Percentiles rank a stretch among this genome's conserved stretches.
phyloP scores from a whole-genome alignment of 2,888 invertebrate genomes.

The Anodontia alba region DNA sequence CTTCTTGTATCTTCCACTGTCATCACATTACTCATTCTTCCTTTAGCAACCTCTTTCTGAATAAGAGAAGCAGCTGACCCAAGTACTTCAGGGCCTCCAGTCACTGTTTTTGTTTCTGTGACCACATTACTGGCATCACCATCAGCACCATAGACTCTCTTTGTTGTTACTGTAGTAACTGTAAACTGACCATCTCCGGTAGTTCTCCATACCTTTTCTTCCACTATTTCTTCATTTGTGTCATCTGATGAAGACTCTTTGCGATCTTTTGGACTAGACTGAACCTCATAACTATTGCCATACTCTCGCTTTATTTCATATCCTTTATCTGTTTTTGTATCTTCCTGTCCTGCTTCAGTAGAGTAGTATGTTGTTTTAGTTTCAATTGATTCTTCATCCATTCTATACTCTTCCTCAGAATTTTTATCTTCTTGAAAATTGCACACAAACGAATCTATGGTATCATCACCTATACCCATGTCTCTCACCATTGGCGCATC shows the following conservation, averaged over 20 bases:
- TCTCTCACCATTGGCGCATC: slow-evolving; percentile 44
- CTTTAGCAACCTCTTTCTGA: slow-evolving; percentile 51
- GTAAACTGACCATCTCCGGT: slow-evolving; percentile 66
- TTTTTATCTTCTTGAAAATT: slow-evolving; percentile 61
- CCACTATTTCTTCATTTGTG: slow-evolving; percentile 60
- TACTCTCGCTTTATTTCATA: slow-evolving; percentile 60
- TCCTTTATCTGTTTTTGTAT: slow-evolving; percentile 48
- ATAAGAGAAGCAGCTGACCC: slow-evolving; percentile 51
- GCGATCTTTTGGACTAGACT: slow-evolving; percentile 17
- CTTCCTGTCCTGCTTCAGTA: slow-evolving; percentile 41
- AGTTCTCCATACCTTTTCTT: slow-evolving; percentile 64
- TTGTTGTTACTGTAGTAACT: slow-evolving; percentile 63
- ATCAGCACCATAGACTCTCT: slow-evolving; percentile 47
- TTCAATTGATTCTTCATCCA: slow-evolving; percentile 61
- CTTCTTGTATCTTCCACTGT: background rate
- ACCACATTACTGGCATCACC: slow-evolving; percentile 33
- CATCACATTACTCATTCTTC: slow-evolving; percentile 32
- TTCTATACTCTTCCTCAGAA: slow-evolving; percentile 62
- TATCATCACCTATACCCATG: slow-evolving; percentile 66
- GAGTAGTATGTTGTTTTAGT: slow-evolving; percentile 57
- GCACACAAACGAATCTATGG: slow-evolving; percentile 64
- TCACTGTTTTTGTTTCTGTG: slow-evolving; percentile 55
- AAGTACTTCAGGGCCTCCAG: slow-evolving; percentile 57
- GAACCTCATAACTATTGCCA: slow-evolving; percentile 28
- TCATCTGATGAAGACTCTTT: slow-evolving; percentile 32